Evolutionary conservation across 2,888 invertebrate genomes (phyloP).

Genomic region (Ernsta delagoae): DNA sequence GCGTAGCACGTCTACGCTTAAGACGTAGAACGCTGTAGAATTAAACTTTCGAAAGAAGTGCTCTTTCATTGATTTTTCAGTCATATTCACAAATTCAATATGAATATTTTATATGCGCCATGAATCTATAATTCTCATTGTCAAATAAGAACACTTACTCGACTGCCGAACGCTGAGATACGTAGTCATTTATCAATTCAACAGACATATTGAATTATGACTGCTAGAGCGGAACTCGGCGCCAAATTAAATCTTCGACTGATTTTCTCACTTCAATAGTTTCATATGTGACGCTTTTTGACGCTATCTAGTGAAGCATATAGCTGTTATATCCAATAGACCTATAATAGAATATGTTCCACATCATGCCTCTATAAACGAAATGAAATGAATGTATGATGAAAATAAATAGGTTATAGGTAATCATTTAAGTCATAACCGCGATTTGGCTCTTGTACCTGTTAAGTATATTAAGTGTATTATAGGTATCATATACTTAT

Average conservation of each 20-base stretch:
- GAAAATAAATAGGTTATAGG: too few species aligned
- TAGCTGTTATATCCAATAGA: too few species aligned
- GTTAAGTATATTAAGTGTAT: too few species aligned
- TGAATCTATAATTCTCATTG: constrained; percentile 9
- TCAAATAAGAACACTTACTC: constrained; percentile 4
- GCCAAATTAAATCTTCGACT: constrained; percentile 40
- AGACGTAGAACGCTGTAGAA: background rate
- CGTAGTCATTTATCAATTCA: constrained; percentile 18
- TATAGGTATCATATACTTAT: too few species aligned
- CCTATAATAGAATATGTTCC: too few species aligned
- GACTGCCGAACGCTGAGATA: constrained; percentile 9
- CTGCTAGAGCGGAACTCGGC: constrained; percentile 18
- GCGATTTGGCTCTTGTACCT: too few species aligned
- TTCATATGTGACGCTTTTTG: constrained; percentile 32
- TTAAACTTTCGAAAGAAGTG: background rate
- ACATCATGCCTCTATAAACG: too few species aligned
- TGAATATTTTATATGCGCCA: constrained; percentile 12
- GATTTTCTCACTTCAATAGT: constrained; percentile 39
- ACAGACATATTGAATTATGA: constrained; percentile 24
- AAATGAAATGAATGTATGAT: too few species aligned
- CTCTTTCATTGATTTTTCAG: background rate
- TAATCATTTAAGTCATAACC: too few species aligned
- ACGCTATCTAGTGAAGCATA: constrained; percentile 17
- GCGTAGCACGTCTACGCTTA: background rate
- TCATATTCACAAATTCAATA: constrained; percentile 5